phyloP scores from a whole-genome alignment of 2,797 vertebrate species.

The Yasuhikotakia modesta region DNA sequence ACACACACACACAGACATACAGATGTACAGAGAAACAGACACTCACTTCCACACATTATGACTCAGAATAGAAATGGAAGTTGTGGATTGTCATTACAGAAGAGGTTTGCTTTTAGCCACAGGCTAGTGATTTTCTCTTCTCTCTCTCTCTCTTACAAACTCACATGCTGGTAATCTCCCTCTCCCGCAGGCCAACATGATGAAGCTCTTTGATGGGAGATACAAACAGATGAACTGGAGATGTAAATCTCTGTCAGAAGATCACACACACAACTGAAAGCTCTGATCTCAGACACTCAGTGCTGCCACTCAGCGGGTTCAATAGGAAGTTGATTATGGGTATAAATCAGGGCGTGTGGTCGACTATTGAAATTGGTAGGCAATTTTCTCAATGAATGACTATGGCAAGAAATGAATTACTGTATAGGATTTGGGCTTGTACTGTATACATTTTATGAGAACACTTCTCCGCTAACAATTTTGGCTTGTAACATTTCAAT shows the following conservation, averaged over 20 bases:
- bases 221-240: slow-evolving; percentile 53
- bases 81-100: slow-evolving; percentile 44
- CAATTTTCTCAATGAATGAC: background rate
- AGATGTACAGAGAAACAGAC: slow-evolving; percentile 30
- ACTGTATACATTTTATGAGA: too few relatives aligned
- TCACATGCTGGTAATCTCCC: slow-evolving; percentile 48
- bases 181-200: slow-evolving; percentile 41
- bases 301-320: slow-evolving; percentile 43
- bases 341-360: background rate
- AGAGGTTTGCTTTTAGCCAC: slow-evolving; percentile 48
- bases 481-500: too few relatives aligned
- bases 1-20: slow-evolving; percentile 20
- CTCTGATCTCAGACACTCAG: slow-evolving; percentile 17
- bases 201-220: slow-evolving; percentile 56
- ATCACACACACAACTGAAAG: slow-evolving; percentile 19
- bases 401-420: background rate
- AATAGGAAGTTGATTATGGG: background rate
- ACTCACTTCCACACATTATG: slow-evolving; percentile 24
- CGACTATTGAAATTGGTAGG: background rate
- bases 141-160: slow-evolving; percentile 30
- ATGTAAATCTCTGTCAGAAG: slow-evolving; percentile 48
- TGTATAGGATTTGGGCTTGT: too few relatives aligned
- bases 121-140: slow-evolving; percentile 43
- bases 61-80: slow-evolving; percentile 49
- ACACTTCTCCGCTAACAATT: too few relatives aligned